Conservation (phyloP, 1,140 invertebrate genomes). For the Thaumatotibia leucotreta region DNA sequence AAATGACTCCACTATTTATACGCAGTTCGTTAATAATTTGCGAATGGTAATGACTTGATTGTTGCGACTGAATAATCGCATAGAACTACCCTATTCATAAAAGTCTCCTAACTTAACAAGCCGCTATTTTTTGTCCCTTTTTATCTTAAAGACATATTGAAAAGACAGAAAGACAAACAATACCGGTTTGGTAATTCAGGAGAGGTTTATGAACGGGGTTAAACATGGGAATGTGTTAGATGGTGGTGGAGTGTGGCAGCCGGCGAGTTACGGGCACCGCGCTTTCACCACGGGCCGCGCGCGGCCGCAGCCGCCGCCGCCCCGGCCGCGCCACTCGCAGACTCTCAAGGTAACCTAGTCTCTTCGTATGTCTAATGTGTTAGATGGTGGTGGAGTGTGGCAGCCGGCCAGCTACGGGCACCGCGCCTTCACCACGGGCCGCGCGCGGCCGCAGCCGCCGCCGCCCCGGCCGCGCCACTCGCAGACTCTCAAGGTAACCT, state of each 20-base stretch:
- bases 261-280: constrained; percentile 79
- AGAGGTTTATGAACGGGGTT: no score
- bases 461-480: constrained; percentile 81
- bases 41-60: no score
- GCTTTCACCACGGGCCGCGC: constrained; percentile 89
- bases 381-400: constrained; percentile 71
- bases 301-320: constrained; percentile 58
- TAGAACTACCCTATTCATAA: no score
- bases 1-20: no score
- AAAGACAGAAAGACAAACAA: no score
- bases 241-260: constrained; percentile 70
- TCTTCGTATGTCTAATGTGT: no score
- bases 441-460: constrained; percentile 69
- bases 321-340: constrained; percentile 84
- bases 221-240: constrained; percentile 32
- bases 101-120: no score
- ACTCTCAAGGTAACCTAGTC: constrained; percentile 88
- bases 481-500: constrained; percentile 88
- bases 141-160: no score
- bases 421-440: constrained; percentile 89
- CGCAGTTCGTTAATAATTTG: no score
- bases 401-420: constrained; percentile 77
- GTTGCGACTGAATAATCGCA: no score
- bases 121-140: no score
- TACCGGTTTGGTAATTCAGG: no score